Base-by-base conservation (phyloP, 2,113 vertebrate genomes). In the Terrapene triunguis region DNA sequence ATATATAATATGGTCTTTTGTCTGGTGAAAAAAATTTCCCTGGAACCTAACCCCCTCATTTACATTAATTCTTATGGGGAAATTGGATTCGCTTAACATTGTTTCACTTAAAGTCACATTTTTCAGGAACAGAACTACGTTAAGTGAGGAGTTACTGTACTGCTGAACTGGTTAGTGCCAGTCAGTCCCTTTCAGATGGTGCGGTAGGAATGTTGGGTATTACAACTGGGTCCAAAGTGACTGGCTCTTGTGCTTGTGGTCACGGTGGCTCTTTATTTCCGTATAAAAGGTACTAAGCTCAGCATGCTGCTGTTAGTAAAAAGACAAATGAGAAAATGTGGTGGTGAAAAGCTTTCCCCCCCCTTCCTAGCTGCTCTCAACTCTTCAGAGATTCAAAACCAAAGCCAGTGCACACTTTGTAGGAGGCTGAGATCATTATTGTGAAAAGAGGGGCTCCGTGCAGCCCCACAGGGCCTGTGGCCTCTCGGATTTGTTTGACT, bases 391-490 rank as follows among this genome's bases (percentile, higher is more conserved):
- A 25, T 57, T 29, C 83, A 51, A 47, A 48, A 38, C 50, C n/a
- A 24, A 72, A 62, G 35, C 48, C 29, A 29, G 55, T 8, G 8
- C 53, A 13, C 13, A 74, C 57, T 69, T n/a, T 54, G 25, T 17
- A 19, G 76, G 27, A 79, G 76, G 76, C 76, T n/a, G 27, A 48
- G 44, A 25, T 47, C 25, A 17, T 25, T 44, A 6, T 6, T 47
- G 22, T 44, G 76, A 50, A 48, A 27, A 50, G 76, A 11, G 11
- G 11, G 17, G 35, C 29, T 48, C 24, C 7, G 21, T 27, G 38
- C 81, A 42, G 55, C 57, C 4, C 0, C 27, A 6, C 55, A 9
- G 2, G 48, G 1, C n/a, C 2, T 1, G 1, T 42, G 81, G 38
- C 47, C 76, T 27, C 6, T 24, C 25, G 42, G 19, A n/a, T 87